Evolutionary conservation across 2,888 invertebrate genomes (phyloP), one percentile per base, ranked within the genome.

Genomic region (Drosophila diplacantha): DNA sequence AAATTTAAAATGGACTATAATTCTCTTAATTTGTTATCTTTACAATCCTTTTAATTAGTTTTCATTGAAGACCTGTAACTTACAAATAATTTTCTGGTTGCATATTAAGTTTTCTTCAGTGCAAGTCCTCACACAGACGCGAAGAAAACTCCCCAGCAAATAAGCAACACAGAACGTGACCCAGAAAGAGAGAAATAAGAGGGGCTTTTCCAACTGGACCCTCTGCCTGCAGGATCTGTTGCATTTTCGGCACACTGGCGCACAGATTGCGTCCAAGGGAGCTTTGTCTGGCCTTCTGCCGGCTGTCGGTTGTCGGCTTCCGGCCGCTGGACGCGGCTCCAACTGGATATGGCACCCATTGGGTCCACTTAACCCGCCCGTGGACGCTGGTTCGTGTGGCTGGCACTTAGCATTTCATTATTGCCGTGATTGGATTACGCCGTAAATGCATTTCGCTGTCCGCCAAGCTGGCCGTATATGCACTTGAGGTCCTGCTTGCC

Each of bases 401-500:
- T 64, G 71, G 65, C 64, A 69, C 72, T 74, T 61, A 67, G 66
- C 62, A 76, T 75, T 75, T 74, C 74, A 78, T 80, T 80, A 78
- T 73, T 66, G 62, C 56, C 54, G 61, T 74, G 80, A 80, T 77
- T 72, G 80, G 74, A 80, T 78, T 80, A 78, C 74, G 69, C 54
- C 68, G 71, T 77, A 80, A 78, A 78, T 80, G 76, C 75, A 74
- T 74, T 72, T 63, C 62, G 58, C 62, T 57, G 59, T 65, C 49
- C 43, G 31, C 59, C 46, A 44, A 20, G 44, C 50, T 50, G 34
- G 24, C n/a, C 34, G 32, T 54, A 49, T 34, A 32, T 54, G 37
- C 26, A 44, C 53, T 59, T 55, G 38, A 46, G 55, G 44, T 37
- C 46, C 61, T 43, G 3, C 11, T 0, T 2, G 24, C n/a, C 34